phyloP scores from a whole-genome alignment of 1,140 invertebrate genomes.

The Paracyclopina nana region DNA sequence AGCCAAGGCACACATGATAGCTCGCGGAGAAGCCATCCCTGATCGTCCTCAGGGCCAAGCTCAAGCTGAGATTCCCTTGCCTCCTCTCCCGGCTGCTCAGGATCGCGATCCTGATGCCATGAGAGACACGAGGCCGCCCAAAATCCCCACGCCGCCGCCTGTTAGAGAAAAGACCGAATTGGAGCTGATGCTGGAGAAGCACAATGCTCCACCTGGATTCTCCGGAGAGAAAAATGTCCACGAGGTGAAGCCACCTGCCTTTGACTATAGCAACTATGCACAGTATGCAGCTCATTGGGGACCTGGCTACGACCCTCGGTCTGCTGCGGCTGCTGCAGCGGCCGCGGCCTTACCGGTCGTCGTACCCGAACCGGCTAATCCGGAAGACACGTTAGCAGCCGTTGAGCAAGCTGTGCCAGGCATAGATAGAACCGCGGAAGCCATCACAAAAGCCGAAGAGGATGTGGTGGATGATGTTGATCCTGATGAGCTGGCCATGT shows the following conservation, averaged over 20 bases:
- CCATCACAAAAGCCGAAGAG: too few species aligned
- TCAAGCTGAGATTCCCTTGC: background rate
- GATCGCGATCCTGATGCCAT: background rate
- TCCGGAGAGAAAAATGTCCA: background rate
- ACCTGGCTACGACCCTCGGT: too few species aligned
- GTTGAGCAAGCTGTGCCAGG: too few species aligned
- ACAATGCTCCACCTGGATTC: background rate
- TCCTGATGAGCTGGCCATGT: constrained; percentile 8
- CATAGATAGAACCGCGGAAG: too few species aligned
- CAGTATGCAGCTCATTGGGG: too few species aligned
- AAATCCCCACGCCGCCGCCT: constrained; percentile 3
- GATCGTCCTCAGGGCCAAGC: too few species aligned
- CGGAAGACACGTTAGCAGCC: too few species aligned
- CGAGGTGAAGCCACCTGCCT: background rate
- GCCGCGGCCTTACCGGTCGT: too few species aligned
- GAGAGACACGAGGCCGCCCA: constrained; percentile 1
- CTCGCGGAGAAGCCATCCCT: background rate
- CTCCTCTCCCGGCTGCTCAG: constrained; percentile 1
- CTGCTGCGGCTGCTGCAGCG: too few species aligned
- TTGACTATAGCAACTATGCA: too few species aligned
- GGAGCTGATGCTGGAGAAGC: constrained; percentile 10
- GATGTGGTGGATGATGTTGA: too few species aligned
- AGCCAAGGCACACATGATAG: constrained; percentile 4
- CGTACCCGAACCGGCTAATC: too few species aligned
- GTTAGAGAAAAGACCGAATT: constrained; percentile 1